Evolutionary conservation across 1,140 invertebrate species (phyloP), one percentile per base, ranked within the genome.

Genomic region (Liolophura sinensis): DNA sequence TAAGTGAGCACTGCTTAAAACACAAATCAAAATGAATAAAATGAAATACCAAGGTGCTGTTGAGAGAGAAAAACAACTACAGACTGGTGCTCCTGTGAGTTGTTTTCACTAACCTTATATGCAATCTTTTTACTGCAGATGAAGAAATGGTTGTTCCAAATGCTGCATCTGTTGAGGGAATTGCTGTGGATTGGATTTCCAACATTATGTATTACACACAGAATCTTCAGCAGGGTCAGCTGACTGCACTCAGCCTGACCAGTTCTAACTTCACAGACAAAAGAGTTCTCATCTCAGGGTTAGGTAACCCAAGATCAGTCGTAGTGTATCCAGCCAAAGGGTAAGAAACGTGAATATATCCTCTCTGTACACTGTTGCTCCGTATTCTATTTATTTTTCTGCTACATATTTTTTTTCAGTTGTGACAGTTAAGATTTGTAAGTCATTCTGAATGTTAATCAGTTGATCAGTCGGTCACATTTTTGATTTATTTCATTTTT

Each of bases 151-250:
- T 75, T 14, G 71, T 75, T 0, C 73, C 72, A 14, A 62, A 76
- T 72, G 72, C 73, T 14, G 70, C 67, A 80, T 98, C 98, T 0
- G 96, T 99, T 0, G 96, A 99, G 87, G 96, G 96, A 6, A 86
- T 99, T 49, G 95, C 96, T 1, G 92, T 98, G 0, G 97, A 99
- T 80, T 99, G 96, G 97, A 92, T 93, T 0, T 92, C 95, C 0
- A 96, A 98, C 78, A 98, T 98, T 82, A 87, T 99, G 0, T 99
- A 98, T 83, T 99, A 98, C 84, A 97, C 99, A 57, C 31, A 40
- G 31, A 40, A 40, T 40, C 31, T 40, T 40, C 31, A 40, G 31
- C 3, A 3, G 3, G 31, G 31, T 40, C 31, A 40, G 31, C 31
- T 40, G 31, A 40, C 31, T 40, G 31, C 31, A 5, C 3, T 40